phyloP scores from a whole-genome alignment of 37 sponge, comb jelly and placozoan genomes.

The Lycopodina hypogea region DNA sequence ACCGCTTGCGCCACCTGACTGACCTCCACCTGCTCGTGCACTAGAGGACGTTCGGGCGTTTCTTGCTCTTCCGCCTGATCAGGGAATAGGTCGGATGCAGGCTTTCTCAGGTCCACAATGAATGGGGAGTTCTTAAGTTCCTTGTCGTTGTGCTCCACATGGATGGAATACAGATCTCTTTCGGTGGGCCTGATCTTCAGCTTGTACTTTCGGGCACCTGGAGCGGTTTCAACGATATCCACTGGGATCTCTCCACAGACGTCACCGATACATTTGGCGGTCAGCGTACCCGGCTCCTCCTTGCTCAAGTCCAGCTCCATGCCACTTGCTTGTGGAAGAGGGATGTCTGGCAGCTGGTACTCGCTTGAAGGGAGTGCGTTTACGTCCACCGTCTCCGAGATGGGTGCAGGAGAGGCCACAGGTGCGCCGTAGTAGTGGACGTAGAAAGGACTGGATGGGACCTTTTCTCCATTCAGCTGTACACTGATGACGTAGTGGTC shows the following conservation, averaged over 20 bases:
- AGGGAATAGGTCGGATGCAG: neutral
- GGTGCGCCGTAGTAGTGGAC: too few species aligned
- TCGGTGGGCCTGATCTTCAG: conserved; percentile 18
- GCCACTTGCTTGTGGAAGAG: neutral
- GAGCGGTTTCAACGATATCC: neutral
- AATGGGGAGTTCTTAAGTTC: conserved; percentile 58
- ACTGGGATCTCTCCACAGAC: conserved; percentile 37
- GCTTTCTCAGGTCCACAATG: conserved; percentile 8
- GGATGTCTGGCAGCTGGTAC: neutral
- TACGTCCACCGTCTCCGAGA: too few species aligned
- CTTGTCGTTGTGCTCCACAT: conserved; percentile 21
- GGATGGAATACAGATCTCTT: conserved; percentile 28
- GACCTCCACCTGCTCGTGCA: too few species aligned
- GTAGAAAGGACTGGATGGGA: too few species aligned
- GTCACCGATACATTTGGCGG: conserved; percentile 47
- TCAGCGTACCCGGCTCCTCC: conserved; percentile 26
- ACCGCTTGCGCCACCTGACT: too few species aligned
- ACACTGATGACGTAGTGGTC: too few species aligned
- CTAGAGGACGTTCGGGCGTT: too few species aligned
- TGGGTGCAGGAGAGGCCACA: too few species aligned
- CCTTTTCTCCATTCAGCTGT: too few species aligned
- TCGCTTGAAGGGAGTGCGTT: neutral
- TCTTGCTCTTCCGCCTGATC: too few species aligned
- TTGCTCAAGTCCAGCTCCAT: neutral
- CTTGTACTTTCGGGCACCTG: conserved; percentile 19